Evolutionary conservation across 2,113 vertebrate species (phyloP), one percentile per base, ranked within the genome.

Genomic region (Trematomus loennbergii): DNA sequence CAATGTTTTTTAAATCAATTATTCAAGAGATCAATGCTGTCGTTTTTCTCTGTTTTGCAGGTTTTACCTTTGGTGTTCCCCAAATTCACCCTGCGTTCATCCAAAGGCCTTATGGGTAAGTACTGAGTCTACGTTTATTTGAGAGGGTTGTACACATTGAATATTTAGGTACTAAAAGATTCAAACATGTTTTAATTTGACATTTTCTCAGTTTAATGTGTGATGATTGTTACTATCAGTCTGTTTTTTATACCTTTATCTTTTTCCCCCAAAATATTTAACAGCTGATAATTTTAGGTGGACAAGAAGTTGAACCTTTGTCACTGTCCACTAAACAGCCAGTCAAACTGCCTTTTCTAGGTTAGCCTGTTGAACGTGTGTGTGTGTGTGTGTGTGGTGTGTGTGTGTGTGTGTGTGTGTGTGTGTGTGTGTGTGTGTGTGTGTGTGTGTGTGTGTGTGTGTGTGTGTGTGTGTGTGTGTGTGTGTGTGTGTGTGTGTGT

Each of bases 61-160:
- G 98, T 93, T 99, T 99, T 94, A 97, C 97, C 81, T 99, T 99
- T 93, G 98, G 98, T 52, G 97, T 99, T 87, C 98, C 98, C 77
- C 98, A 99, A 60, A 97, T 99, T 93, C 98, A 99, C 93, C 98
- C 98, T 54, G 98, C 98, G 59, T 98, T 98, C 91, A 99, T 99
- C 94, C 98, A 99, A 89, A 97, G 98, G 95, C 97, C 98, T 92
- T 99, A 99, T 85, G 98, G 98, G 98, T 99, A 97, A 95, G 95
- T 96, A 94, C 33, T 17, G 9, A 53, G 18, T 62, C 53, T 12
- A 18, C 12, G 2, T 71, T 54, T 48, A n/a, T 12, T 69, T 68
- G 17, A 79, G 10, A 61, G 45, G 67, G 17, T 70, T 75, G n/a
- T 65, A 3, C 5, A 40, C 15, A 54, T 66, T 53, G 11, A 2